Evolutionary conservation across 2,113 vertebrate species (phyloP).

Genomic region (Alexandromys fortis): DNA sequence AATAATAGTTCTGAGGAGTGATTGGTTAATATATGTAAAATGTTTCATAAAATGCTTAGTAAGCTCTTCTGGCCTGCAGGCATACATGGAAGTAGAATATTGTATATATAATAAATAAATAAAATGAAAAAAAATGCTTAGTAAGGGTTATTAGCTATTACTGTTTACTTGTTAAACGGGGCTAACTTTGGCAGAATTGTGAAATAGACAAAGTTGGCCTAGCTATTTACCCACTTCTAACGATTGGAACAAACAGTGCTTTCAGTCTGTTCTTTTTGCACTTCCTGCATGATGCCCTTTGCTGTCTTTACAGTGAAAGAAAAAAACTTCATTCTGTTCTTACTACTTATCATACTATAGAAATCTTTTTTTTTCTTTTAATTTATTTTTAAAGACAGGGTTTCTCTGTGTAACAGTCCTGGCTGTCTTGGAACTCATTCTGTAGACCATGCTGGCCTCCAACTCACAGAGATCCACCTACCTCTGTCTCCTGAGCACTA

Average conservation of each 20-base stretch:
- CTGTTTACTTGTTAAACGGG: slow-evolving; percentile 7
- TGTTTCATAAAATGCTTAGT: not conserved
- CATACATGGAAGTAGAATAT: too few relatives aligned
- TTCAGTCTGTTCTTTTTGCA: not conserved
- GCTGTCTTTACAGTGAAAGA: not conserved
- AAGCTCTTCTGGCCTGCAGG: not conserved
- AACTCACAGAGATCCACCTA: not conserved
- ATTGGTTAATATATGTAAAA: not conserved
- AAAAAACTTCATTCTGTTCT: not conserved
- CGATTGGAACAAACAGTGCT: not conserved
- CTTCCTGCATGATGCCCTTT: not conserved
- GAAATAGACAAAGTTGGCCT: not conserved
- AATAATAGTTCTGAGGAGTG: not conserved
- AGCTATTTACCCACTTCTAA: not conserved
- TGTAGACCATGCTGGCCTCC: not conserved
- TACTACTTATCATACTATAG: not conserved
- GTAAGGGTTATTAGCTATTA: not conserved
- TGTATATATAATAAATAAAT: too few relatives aligned
- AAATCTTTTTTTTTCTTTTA: not conserved
- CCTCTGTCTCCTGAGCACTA: not conserved
- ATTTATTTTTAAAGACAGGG: not conserved
- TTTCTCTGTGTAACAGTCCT: not conserved
- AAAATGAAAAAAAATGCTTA: not conserved
- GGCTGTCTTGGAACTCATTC: not conserved
- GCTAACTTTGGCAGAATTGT: slow-evolving; percentile 1